A percentile compares a stretch with the other conserved stretches of the same genome.
phyloP scores from a whole-genome alignment of 92 coral and sea anemone species.

The Desmophyllum pertusum region DNA sequence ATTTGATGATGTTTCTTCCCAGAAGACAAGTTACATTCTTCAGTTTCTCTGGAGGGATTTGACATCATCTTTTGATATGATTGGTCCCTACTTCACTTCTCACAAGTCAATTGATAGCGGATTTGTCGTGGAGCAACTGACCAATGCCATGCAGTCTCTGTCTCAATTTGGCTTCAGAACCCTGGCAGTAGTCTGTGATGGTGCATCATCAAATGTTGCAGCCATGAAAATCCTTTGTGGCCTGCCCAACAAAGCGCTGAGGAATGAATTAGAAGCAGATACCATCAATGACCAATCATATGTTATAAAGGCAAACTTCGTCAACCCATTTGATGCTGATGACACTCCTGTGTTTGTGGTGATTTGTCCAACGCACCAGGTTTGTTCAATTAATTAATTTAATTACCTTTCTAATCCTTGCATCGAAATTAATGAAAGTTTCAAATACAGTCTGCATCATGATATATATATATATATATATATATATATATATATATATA shows the following conservation, averaged over 20 bases:
- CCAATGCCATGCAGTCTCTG: neutral
- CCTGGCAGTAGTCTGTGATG: neutral
- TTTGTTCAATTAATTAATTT: neutral
- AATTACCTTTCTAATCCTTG: no score
- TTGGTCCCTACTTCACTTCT: slow-evolving; percentile 7
- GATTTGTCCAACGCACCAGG: slow-evolving; percentile 23
- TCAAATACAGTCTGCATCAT: no score
- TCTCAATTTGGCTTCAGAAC: neutral
- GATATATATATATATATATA: no score
- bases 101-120: neutral
- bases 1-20: neutral
- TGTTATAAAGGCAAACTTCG: neutral
- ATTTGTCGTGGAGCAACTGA: neutral
- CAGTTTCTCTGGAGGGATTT: slow-evolving; percentile 22
- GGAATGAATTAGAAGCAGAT: neutral
- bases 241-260: neutral
- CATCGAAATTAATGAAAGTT: no score
- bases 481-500: no score
- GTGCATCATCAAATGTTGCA: slow-evolving; percentile 11
- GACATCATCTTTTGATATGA: slow-evolving; percentile 3
- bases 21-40: neutral
- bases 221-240: neutral
- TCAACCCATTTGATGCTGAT: neutral
- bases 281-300: neutral
- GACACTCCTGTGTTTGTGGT: neutral